Conservation (phyloP, 1,140 invertebrate genomes). For the Drosophila burlai region DNA sequence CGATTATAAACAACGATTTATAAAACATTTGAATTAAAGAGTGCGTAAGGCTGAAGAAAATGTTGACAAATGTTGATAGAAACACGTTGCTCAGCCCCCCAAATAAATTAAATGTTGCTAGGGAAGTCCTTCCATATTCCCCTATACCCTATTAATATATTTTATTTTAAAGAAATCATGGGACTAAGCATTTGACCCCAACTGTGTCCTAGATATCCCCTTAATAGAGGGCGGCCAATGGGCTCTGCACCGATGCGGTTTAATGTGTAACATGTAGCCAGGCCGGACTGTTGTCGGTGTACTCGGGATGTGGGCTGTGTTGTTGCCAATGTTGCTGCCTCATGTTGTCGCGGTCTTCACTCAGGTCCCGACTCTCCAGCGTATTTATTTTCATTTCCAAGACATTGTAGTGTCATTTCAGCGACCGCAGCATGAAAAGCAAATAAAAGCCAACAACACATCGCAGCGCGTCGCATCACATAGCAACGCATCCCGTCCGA, state of each 20-base stretch:
- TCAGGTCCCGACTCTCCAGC: conserved; percentile 38
- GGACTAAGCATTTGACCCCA: not conserved
- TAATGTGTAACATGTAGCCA: conserved; percentile 81
- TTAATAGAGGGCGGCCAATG: not conserved
- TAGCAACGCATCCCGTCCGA: conserved; percentile 43
- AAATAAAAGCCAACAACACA: conserved; percentile 64
- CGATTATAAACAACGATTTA: too few species aligned
- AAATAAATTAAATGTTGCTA: not conserved
- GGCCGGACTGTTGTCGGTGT: conserved; percentile 40
- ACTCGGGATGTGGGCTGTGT: conserved; percentile 20
- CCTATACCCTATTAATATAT: not conserved
- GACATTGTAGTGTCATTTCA: conserved; percentile 83
- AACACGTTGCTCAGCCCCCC: not conserved
- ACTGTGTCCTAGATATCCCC: not conserved
- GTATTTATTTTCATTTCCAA: conserved; percentile 82
- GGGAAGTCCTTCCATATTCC: not conserved
- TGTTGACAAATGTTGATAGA: not conserved
- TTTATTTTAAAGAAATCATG: not conserved
- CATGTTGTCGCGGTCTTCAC: conserved; percentile 43
- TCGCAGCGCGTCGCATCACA: conserved; percentile 37
- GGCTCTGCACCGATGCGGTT: conserved; percentile 39
- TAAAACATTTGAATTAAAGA: not conserved
- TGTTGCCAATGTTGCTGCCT: conserved; percentile 48
- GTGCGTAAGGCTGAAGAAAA: not conserved
- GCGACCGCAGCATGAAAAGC: conserved; percentile 78